These are phyloP conservation scores for Passer montanus DNA, from an alignment of 2,113 vertebrate species.

Conservation along the genomic window DNA sequence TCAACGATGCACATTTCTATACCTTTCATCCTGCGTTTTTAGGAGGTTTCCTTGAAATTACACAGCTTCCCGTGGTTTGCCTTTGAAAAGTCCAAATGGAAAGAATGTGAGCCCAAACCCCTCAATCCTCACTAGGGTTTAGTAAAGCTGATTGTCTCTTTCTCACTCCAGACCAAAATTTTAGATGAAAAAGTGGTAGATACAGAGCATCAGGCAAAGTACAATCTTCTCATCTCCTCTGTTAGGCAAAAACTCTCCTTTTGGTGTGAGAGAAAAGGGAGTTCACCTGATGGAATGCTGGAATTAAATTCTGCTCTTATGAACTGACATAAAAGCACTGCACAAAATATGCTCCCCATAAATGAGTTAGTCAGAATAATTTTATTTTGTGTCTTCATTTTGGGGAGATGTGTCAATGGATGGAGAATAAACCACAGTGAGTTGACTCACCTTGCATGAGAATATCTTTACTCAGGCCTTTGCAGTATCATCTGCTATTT, in stretches of 20 bases:
- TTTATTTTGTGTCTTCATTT: not conserved
- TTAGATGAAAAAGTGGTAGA: not conserved
- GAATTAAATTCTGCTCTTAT: not conserved
- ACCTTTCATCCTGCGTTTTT: not conserved
- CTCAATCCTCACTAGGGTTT: not conserved
- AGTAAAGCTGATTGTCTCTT: not conserved
- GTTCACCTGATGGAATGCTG: rapidly evolving
- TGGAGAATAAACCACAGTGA: not conserved
- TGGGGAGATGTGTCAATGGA: not conserved
- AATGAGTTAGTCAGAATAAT: not conserved
- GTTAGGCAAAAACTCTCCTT: not conserved
- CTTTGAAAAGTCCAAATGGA: not conserved
- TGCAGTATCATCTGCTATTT: not conserved
- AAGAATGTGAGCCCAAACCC: not conserved
- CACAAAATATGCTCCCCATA: not conserved
- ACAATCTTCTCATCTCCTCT: not conserved
- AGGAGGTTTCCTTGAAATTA: not conserved
- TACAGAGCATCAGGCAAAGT: not conserved
- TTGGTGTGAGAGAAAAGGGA: not conserved
- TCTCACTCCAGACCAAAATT: not conserved
- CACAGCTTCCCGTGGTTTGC: not conserved
- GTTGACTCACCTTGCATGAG: not conserved
- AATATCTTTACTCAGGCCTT: not conserved
- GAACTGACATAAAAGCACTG: not conserved
- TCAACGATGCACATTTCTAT: not conserved